phyloP scores from a whole-genome alignment of 2,797 vertebrate genomes.

The Serranus cabrilla region DNA sequence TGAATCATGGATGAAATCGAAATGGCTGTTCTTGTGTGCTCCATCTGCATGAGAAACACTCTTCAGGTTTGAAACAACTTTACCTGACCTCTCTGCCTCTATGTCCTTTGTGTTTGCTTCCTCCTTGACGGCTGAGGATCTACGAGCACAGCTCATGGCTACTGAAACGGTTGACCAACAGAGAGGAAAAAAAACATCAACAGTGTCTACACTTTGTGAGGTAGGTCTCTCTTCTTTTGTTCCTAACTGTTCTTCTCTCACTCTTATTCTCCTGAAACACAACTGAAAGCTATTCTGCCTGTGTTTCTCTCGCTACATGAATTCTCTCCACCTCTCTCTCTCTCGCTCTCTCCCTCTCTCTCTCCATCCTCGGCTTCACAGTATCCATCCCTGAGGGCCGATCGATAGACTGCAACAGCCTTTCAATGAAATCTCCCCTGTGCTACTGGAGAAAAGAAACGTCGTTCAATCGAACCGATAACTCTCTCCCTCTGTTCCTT shows the following conservation, averaged over 20 bases:
- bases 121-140: constrained; percentile 21
- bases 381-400: constrained; percentile 75
- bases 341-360: constrained; percentile 15
- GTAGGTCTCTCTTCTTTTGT: constrained; percentile 46
- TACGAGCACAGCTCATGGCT: constrained; percentile 35
- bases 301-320: constrained; percentile 56
- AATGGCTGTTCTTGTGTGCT: constrained; percentile 8
- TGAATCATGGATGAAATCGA: neutral
- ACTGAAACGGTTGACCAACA: constrained; percentile 53
- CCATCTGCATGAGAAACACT: constrained; percentile 8
- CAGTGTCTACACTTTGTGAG: constrained; percentile 30
- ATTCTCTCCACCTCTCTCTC: constrained; percentile 43
- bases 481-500: constrained; percentile 76
- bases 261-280: constrained; percentile 57
- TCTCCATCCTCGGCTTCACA: constrained; percentile 65
- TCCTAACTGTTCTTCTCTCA: constrained; percentile 39
- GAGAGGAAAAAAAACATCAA: constrained; percentile 31
- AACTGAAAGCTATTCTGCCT: constrained; percentile 54
- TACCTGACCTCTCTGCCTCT: constrained; percentile 16
- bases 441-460: constrained; percentile 76
- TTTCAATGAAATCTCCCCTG: constrained; percentile 81
- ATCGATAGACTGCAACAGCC: constrained; percentile 82
- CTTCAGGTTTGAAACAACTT: constrained; percentile 11
- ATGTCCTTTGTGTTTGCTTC: constrained; percentile 17
- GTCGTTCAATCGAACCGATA: constrained; percentile 78